Evolutionary conservation across 2,888 invertebrate species (phyloP).

Genomic region (Idaea aversata): DNA sequence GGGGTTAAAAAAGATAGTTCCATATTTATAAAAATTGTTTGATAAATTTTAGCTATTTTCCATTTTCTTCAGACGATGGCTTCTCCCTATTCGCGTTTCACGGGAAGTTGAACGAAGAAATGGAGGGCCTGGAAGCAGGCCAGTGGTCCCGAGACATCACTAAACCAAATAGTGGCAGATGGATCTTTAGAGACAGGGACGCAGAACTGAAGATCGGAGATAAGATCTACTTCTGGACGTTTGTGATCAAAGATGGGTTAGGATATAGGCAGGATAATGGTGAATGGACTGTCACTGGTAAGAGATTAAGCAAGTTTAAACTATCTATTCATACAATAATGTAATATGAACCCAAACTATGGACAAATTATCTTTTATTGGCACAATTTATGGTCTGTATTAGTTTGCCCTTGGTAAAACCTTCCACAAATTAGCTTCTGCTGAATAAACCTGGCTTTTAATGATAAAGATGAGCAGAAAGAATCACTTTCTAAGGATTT

Average conservation of each 20-base stretch:
- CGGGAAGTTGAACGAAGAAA: conserved; percentile 86
- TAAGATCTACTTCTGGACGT: conserved; percentile 87
- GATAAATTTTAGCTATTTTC: too few relatives aligned
- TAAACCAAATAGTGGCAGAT: conserved; percentile 81
- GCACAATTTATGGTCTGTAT: too few relatives aligned
- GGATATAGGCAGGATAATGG: conserved; percentile 86
- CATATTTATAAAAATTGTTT: too few relatives aligned
- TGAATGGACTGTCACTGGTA: conserved; percentile 77
- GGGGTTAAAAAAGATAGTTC: too few relatives aligned
- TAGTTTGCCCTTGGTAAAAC: too few relatives aligned
- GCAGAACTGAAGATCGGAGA: conserved; percentile 83
- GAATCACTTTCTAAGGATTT: too few relatives aligned
- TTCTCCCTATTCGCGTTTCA: conserved; percentile 72
- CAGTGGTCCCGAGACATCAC: conserved; percentile 83
- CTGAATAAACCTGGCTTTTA: too few relatives aligned
- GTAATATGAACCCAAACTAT: too few relatives aligned
- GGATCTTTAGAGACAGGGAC: conserved; percentile 83
- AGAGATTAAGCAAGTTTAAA: conserved; percentile 9
- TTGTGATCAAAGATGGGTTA: conserved; percentile 83
- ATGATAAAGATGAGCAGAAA: too few relatives aligned
- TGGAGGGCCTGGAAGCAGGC: conserved; percentile 86
- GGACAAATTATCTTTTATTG: too few relatives aligned
- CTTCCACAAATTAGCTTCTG: too few relatives aligned
- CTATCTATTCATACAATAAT: not conserved
- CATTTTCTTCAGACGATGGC: conserved; percentile 77